Evolutionary conservation across 2,888 invertebrate genomes (phyloP).

Genomic region (Ichneumoninae sp.): DNA sequence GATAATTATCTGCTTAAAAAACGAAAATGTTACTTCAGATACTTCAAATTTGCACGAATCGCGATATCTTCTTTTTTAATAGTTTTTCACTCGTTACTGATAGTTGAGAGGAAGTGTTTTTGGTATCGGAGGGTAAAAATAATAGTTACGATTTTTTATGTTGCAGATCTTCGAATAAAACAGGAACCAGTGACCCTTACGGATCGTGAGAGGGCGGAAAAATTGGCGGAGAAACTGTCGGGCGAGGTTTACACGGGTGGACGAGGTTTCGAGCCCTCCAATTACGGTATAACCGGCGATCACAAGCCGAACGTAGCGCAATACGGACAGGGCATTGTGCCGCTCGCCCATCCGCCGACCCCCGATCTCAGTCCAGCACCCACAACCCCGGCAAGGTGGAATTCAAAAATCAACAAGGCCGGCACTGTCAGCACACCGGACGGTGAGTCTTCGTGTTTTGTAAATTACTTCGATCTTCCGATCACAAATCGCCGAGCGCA

Average conservation of each 20-base stretch:
- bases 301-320: conserved; percentile 75
- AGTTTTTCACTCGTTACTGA: background rate
- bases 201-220: conserved; percentile 82
- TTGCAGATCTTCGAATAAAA: conserved; percentile 84
- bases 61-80: background rate
- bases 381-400: conserved; percentile 85
- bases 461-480: background rate
- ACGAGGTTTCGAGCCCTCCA: conserved; percentile 81
- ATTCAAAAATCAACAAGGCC: conserved; percentile 88
- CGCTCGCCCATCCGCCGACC: conserved; percentile 83
- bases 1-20: background rate
- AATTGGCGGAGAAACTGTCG: conserved; percentile 80
- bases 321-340: conserved; percentile 82
- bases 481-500: background rate
- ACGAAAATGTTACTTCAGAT: background rate
- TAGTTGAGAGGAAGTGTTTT: background rate
- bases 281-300: conserved; percentile 77
- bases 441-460: conserved; percentile 86
- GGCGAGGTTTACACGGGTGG: conserved; percentile 80
- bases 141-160: background rate
- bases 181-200: conserved; percentile 86
- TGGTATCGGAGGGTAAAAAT: background rate
- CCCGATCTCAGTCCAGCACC: conserved; percentile 85
- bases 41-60: background rate
- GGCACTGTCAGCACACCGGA: conserved; percentile 94